These are phyloP conservation scores for Leiothrix lutea DNA, from an alignment of 2,113 vertebrate species.

Conservation along the genomic window DNA sequence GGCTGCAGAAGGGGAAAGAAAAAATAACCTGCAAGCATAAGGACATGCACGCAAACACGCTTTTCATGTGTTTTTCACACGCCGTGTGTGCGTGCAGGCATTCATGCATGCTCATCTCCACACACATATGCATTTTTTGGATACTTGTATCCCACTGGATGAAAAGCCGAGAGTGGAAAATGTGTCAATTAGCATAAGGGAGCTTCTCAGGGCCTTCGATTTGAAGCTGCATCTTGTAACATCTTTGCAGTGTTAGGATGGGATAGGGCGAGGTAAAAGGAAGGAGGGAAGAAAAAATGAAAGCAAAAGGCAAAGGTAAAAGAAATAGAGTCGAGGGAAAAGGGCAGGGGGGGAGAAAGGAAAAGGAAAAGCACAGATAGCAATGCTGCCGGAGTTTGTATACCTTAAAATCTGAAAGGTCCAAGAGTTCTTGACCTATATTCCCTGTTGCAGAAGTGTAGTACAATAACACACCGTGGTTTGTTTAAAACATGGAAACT, in stretches of 20 bases:
- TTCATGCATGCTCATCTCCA: neutral
- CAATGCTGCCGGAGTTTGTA: neutral
- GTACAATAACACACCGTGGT: constrained; percentile 1
- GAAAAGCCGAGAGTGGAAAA: neutral
- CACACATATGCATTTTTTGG: neutral
- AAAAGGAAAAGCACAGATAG: neutral
- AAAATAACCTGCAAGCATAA: neutral
- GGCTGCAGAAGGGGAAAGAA: neutral
- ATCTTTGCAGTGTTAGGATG: neutral
- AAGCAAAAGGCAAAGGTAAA: neutral
- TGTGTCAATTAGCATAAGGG: neutral
- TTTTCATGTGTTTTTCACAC: neutral
- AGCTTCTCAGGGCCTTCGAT: neutral
- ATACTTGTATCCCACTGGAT: neutral
- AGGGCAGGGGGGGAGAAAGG: neutral
- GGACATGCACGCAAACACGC: neutral
- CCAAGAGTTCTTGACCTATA: constrained; percentile 18
- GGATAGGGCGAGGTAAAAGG: neutral
- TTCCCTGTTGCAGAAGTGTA: neutral
- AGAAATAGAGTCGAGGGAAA: neutral
- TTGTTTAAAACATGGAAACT: constrained; percentile 57
- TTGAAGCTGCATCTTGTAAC: neutral
- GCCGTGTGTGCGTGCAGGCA: neutral
- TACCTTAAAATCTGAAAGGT: constrained; percentile 31
- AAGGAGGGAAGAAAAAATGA: neutral